Percentiles rank a stretch among this genome's conserved stretches.
Conservation (phyloP, 2,888 invertebrate genomes). For the Aproaerema taeniolella region DNA sequence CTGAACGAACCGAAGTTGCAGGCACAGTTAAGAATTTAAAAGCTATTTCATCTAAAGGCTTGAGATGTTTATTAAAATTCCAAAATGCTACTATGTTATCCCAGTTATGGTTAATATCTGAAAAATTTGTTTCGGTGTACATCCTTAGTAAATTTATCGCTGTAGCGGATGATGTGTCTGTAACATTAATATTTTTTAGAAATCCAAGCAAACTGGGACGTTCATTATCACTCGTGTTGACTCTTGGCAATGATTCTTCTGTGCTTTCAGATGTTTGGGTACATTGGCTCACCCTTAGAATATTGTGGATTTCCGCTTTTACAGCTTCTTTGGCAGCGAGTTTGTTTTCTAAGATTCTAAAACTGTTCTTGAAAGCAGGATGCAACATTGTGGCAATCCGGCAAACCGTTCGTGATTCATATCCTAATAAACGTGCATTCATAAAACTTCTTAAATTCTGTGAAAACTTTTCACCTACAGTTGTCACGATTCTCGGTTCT, state of each 20-base stretch:
- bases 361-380: conserved; percentile 2
- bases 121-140: not conserved
- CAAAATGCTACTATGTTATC: conserved; percentile 1
- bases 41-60: conserved; percentile 10
- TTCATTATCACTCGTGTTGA: not conserved
- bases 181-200: not conserved
- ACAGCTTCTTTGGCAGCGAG: not conserved
- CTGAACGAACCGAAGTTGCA: conserved; percentile 10
- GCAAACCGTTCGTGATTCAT: conserved; percentile 8
- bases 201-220: conserved; percentile 1
- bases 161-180: not conserved
- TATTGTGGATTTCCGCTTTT: not conserved
- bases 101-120: conserved; percentile 1
- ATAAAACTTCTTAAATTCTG: conserved; percentile 4
- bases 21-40: conserved; percentile 11
- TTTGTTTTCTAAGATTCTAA: not conserved
- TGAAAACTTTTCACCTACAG: conserved; percentile 9
- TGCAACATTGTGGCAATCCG: conserved; percentile 3
- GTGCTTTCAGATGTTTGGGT: not conserved
- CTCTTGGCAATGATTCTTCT: not conserved
- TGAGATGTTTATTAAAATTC: conserved; percentile 9
- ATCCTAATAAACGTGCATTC: conserved; percentile 8
- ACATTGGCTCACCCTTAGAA: not conserved
- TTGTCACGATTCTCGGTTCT: not conserved
- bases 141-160: conserved; percentile 1